phyloP scores from a whole-genome alignment of 2,888 invertebrate genomes.

The Harmothoe impar region DNA sequence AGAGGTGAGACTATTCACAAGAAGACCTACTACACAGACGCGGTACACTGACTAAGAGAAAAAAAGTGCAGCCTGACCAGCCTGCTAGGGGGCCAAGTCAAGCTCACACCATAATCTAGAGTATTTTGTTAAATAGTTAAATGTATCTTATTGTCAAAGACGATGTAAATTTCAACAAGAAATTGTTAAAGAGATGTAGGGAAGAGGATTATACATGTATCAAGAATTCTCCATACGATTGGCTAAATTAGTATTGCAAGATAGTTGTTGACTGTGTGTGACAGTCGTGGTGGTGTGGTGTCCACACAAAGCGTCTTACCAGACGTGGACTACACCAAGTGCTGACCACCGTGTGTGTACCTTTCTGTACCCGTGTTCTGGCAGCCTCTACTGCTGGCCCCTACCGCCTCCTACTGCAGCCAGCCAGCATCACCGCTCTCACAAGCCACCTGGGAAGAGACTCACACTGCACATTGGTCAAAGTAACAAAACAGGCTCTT shows the following conservation, averaged over 20 bases:
- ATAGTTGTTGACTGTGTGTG: background rate
- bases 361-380: background rate
- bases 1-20: constrained; percentile 60
- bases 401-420: too few species aligned
- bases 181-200: constrained; percentile 56
- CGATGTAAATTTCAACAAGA: constrained; percentile 58
- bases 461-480: background rate
- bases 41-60: constrained; percentile 18
- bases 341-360: background rate
- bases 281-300: background rate
- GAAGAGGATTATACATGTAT: constrained; percentile 54
- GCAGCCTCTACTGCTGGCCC: background rate
- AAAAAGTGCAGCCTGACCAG: background rate
- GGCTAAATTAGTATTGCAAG: constrained; percentile 37
- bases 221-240: constrained; percentile 43
- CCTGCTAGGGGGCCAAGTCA: background rate
- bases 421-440: constrained; percentile 2
- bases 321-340: background rate
- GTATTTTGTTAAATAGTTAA: constrained; percentile 59
- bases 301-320: background rate
- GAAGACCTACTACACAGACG: constrained; percentile 34
- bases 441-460: constrained; percentile 35
- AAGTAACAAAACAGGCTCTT: background rate
- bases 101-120: constrained; percentile 62
- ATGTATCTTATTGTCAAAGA: constrained; percentile 46